Evolutionary conservation across 2,113 vertebrate genomes (phyloP), one percentile per base, ranked within the genome.

Genomic region (Candoia aspera): DNA sequence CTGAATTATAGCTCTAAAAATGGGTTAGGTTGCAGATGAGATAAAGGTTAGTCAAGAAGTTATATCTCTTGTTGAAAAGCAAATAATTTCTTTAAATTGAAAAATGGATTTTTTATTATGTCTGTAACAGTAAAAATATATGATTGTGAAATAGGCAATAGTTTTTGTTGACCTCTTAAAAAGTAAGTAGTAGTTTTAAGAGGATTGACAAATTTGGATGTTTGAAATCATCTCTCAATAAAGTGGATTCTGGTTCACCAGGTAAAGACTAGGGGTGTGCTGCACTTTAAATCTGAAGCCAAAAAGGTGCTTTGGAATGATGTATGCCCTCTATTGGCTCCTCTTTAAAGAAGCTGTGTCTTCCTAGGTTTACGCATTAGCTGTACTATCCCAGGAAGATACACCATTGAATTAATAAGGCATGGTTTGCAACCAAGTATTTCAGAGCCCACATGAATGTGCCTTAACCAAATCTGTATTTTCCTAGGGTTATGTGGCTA

Each of bases 151-250:
- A 86, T 62, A 4, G 29, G 29, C 24, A 37, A 33, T 19, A 85
- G 33, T 90, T 90, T 90, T 42, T 29, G 26, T n/a, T 90, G 79
- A 90, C 12, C 8, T 90, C 11, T 84, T 84, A 59, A 49, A 86
- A 88, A 3, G 5, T 53, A 6, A 60, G 37, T 83, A 29, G 12
- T 46, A 17, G 1, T 89, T n/a, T 53, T 12, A 26, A 64, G 64
- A 89, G 53, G 84, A 62, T 58, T 68, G 60, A 17, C 26, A 33
- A 33, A 19, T 68, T 64, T 54, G 29, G 55, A 15, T 58, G 55
- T 21, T 42, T 42, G 23, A 57, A 24, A 15, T 88, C 11, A 17
- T 12, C 8, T 90, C 83, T 53, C 26, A 26, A 42, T 88, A 15
- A 88, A 87, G n/a, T 68, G 21, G 15, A 73, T 73, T 37, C 15